Evolutionary conservation across 2,113 vertebrate species (phyloP), one percentile per base, ranked within the genome.

Genomic region (Psittacara wagleri): DNA sequence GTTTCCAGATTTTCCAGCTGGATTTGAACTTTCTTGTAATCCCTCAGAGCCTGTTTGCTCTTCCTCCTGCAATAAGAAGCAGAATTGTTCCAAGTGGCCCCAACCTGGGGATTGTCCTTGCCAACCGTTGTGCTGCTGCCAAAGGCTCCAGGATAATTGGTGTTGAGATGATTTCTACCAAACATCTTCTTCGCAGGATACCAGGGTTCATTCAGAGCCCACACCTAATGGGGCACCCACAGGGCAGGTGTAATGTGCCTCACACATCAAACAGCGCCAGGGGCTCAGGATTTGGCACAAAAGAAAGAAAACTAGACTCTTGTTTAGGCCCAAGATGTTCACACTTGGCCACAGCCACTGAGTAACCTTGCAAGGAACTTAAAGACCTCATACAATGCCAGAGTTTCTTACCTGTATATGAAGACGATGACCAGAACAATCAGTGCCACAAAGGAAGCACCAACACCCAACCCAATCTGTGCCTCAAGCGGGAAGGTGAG

Each of bases 1-100:
- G 99, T 99, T 97, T 99, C 99, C 95, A 99, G 98, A 83, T 99
- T 99, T 98, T 99, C 99, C 95, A 99, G 95, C 79, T 99, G 99
- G 95, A 99, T 99, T 98, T 99, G 99, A 83, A 99, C 99, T 97
- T 99, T 99, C 98, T 99, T 99, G 95, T 99, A 99, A 96, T 99
- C 99, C 82, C 99, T 98, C 81, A 99, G 96, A 77, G 99, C 99
- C 97, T 99, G 99, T 82, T 99, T 99, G 95, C 99, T 99, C 97
- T 99, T 99, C 90, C 99, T 98, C 98, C 99, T 99, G 92, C 82
- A 93, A 95, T 64, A 81, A 87, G 55, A 83, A 96, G 48, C 44
- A 91, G 41, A 96, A 84, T 49, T 79, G 67, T 49, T 94, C 39
- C n/a, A 48, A 46, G 67, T 18, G 28, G 57, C 43, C 27, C 37